Conservation (phyloP, 1,140 invertebrate species). For the Halictus rubicundus region DNA sequence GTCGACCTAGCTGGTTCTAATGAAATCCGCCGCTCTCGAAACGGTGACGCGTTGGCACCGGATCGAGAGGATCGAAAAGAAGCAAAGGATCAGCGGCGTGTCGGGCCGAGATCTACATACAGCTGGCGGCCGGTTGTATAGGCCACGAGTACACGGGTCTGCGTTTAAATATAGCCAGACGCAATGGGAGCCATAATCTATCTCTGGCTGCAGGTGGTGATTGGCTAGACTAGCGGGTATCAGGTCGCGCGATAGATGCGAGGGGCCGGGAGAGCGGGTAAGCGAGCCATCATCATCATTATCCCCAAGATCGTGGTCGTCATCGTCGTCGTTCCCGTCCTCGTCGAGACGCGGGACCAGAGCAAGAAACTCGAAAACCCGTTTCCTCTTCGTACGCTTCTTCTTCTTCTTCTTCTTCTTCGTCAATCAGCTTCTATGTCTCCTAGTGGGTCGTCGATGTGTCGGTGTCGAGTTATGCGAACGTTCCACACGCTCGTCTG, state of each 20-base stretch:
- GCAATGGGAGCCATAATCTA: slow-evolving; percentile 57
- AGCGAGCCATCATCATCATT: slow-evolving; percentile 45
- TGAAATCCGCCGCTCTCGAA: not conserved
- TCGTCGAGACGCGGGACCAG: slow-evolving; percentile 18
- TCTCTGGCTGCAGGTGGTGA: slow-evolving; percentile 48
- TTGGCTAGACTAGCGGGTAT: slow-evolving; percentile 47
- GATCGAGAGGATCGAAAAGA: not conserved
- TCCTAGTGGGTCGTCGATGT: not conserved
- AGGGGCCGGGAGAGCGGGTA: not conserved
- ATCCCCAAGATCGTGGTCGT: slow-evolving; percentile 31
- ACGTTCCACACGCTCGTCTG: not conserved
- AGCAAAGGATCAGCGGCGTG: not conserved
- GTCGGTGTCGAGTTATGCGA: not conserved
- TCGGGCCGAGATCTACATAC: slow-evolving; percentile 6
- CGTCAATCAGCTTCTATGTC: not conserved
- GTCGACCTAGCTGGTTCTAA: not conserved
- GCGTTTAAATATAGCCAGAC: slow-evolving; percentile 55
- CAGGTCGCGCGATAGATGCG: slow-evolving; percentile 26
- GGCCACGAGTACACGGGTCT: slow-evolving; percentile 19
- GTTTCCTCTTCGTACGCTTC: slow-evolving; percentile 46
- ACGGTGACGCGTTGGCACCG: not conserved
- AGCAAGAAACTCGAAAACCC: slow-evolving; percentile 58
- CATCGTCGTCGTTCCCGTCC: slow-evolving; percentile 11
- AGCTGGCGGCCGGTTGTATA: not conserved
- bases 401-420: slow-evolving; percentile 16